These are phyloP conservation scores for Anthopleura xanthogrammica DNA, from an alignment of 92 coral and sea anemone species.

Conservation along the genomic window DNA sequence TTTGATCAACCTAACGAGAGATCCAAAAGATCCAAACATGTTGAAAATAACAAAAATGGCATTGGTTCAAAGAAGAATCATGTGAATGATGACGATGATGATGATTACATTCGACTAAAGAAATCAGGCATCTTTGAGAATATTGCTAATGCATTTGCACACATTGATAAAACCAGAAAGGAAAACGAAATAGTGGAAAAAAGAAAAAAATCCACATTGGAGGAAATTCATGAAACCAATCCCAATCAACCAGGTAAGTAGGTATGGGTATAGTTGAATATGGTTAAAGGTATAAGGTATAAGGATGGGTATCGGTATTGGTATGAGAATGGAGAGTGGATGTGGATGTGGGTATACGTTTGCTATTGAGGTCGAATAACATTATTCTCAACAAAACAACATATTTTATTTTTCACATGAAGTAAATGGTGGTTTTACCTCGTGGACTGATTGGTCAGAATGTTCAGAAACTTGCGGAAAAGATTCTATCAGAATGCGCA, in stretches of 20 bases:
- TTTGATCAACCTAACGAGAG: neutral
- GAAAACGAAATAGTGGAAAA: neutral
- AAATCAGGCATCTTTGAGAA: slow-evolving; percentile 8
- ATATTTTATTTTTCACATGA: neutral
- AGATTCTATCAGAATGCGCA: slow-evolving; percentile 72
- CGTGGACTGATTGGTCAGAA: slow-evolving; percentile 93
- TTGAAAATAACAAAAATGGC: neutral
- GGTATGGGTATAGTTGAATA: too few species aligned
- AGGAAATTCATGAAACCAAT: neutral
- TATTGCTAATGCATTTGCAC: slow-evolving; percentile 23
- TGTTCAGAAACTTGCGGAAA: slow-evolving; percentile 76
- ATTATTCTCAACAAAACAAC: neutral
- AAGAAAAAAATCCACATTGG: slow-evolving; percentile 9
- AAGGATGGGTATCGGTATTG: too few species aligned
- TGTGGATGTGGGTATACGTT: too few species aligned
- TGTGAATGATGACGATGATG: neutral
- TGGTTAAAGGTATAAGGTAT: too few species aligned
- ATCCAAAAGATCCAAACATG: neutral
- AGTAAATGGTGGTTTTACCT: slow-evolving; percentile 85
- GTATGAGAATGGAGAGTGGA: too few species aligned
- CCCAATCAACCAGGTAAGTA: slow-evolving; percentile 14
- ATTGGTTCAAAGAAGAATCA: neutral
- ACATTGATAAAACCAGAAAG: slow-evolving; percentile 3
- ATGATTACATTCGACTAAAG: slow-evolving; percentile 11
- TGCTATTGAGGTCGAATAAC: too few species aligned